Conservation (phyloP, 2,797 vertebrate genomes). For the Leuciscus waleckii region DNA sequence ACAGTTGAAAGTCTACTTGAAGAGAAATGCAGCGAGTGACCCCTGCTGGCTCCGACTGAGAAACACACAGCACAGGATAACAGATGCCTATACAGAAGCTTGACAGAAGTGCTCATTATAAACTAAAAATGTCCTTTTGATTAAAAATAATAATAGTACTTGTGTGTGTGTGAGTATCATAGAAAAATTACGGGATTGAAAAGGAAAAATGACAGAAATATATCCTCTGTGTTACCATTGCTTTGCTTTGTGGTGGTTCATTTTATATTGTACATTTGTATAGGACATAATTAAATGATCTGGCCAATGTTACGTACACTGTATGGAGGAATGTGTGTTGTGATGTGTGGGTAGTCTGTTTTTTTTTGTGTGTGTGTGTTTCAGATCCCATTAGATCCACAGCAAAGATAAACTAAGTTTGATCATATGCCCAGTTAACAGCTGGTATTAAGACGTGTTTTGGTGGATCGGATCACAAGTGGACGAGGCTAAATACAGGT, state of each 20-base stretch:
- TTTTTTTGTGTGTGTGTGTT: too few relatives aligned
- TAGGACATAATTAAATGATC: neutral
- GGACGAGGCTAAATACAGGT: too few relatives aligned
- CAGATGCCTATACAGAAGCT: too few relatives aligned
- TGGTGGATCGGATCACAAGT: too few relatives aligned
- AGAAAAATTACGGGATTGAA: neutral
- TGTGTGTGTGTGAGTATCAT: neutral
- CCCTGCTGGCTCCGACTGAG: neutral
- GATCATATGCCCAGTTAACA: too few relatives aligned
- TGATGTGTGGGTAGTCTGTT: too few relatives aligned
- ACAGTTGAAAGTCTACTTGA: neutral
- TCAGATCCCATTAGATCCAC: too few relatives aligned
- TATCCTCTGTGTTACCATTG: neutral
- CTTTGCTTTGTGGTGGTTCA: neutral
- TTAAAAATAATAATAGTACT: too few relatives aligned
- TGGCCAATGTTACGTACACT: neutral
- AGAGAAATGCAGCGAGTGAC: neutral
- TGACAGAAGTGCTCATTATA: neutral
- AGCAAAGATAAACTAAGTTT: too few relatives aligned
- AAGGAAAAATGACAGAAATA: neutral
- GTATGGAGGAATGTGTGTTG: too few relatives aligned
- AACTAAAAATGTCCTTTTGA: neutral
- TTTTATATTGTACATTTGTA: neutral
- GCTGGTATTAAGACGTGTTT: too few relatives aligned
- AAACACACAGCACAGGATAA: neutral